Conservation (phyloP, 2,888 invertebrate genomes). For the Plusia festucae region DNA sequence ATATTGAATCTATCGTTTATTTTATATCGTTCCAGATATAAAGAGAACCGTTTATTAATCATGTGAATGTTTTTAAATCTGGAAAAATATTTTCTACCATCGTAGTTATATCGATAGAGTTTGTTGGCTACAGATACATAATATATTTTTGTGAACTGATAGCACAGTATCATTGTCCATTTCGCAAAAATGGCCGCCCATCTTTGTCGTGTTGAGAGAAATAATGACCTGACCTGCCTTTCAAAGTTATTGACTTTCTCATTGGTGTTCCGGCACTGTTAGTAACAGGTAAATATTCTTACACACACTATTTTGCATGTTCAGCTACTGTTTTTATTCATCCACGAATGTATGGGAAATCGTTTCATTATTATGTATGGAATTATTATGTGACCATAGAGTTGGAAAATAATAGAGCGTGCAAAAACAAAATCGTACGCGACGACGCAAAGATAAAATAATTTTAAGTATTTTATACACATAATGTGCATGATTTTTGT, state of each 20-base stretch:
- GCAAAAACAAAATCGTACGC: background rate
- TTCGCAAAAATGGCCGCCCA: slow-evolving; percentile 1
- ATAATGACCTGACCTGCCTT: slow-evolving; percentile 48
- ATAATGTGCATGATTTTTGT: too few relatives aligned
- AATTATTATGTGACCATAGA: background rate
- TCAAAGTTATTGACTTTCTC: slow-evolving; percentile 55
- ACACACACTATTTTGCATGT: slow-evolving; percentile 21
- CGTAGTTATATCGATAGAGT: too few relatives aligned
- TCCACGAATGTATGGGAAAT: background rate
- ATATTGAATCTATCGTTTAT: too few relatives aligned
- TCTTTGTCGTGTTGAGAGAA: slow-evolving; percentile 7
- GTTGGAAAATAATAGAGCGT: background rate
- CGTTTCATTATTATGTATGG: background rate
- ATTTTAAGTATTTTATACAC: too few relatives aligned
- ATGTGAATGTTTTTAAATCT: too few relatives aligned
- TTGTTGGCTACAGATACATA: too few relatives aligned
- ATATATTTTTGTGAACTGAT: too few relatives aligned
- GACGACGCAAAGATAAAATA: too few relatives aligned
- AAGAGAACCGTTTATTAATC: too few relatives aligned
- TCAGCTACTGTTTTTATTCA: slow-evolving; percentile 14
- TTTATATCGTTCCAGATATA: too few relatives aligned
- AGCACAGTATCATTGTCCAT: background rate
- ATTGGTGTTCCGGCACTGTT: slow-evolving; percentile 46
- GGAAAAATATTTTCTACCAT: too few relatives aligned
- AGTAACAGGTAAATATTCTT: slow-evolving; percentile 33